Evolutionary conservation across 2,888 invertebrate genomes (phyloP).

Genomic region (Phasia obesa): DNA sequence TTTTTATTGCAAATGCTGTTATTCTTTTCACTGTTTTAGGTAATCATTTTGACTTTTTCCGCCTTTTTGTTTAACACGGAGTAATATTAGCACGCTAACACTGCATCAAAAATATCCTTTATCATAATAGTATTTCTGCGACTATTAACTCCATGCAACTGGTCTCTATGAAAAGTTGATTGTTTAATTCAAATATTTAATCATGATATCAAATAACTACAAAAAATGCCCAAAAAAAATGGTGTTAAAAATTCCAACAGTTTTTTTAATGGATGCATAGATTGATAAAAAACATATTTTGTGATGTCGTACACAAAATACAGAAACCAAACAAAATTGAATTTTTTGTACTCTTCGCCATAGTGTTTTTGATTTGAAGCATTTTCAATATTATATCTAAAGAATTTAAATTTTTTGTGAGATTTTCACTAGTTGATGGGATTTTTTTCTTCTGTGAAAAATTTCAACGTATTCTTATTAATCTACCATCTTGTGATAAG

Average conservation of each 20-base stretch:
- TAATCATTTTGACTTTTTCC: not conserved
- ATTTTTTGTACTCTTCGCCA: no score
- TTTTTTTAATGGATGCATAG: not conserved
- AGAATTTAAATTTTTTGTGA: no score
- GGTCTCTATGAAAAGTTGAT: slow-evolving; percentile 44
- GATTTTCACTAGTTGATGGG: no score
- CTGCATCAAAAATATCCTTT: slow-evolving; percentile 10
- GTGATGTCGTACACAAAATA: no score
- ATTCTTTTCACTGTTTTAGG: not conserved
- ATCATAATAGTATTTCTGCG: not conserved
- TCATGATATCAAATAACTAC: not conserved
- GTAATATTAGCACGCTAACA: slow-evolving; percentile 36
- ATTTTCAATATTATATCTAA: no score
- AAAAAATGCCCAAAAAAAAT: not conserved
- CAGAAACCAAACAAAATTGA: no score
- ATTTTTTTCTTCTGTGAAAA: no score
- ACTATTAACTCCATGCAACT: not conserved
- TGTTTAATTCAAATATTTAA: slow-evolving; percentile 52
- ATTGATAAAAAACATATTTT: not conserved
- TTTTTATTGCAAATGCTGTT: slow-evolving; percentile 5
- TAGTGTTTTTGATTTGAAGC: no score
- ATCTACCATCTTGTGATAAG: no score
- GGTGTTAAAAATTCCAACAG: not conserved
- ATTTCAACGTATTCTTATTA: no score
- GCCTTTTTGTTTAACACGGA: slow-evolving; percentile 17